A percentile compares a stretch with the other conserved stretches of the same genome.
phyloP scores from a whole-genome alignment of 2,888 invertebrate genomes.

The Sinhomidia bicolor region DNA sequence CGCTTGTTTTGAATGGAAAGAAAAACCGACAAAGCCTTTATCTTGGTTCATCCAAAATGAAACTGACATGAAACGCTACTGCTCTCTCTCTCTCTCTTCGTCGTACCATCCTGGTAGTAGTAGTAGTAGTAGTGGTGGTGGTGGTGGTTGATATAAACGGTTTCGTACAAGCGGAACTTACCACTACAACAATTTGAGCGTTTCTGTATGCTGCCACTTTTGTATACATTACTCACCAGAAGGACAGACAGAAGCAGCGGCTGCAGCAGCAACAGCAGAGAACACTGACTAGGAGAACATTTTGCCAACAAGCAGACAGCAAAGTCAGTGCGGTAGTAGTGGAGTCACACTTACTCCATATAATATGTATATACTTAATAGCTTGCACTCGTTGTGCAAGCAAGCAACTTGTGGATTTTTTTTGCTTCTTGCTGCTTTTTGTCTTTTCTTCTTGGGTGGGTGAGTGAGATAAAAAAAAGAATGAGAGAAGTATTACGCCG shows the following conservation, averaged over 20 bases:
- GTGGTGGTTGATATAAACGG: constrained; percentile 4
- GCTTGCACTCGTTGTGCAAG: neutral
- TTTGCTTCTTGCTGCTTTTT: neutral
- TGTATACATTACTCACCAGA: neutral
- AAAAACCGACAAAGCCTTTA: constrained; percentile 66
- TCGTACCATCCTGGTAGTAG: constrained; percentile 57
- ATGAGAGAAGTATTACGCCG: neutral
- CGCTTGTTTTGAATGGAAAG: constrained; percentile 2
- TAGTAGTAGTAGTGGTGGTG: no score
- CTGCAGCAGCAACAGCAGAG: neutral
- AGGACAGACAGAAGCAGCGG: neutral
- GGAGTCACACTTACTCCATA: neutral
- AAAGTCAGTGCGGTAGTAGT: neutral
- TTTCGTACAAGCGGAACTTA: neutral
- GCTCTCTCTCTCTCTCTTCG: neutral
- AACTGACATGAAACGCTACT: constrained; percentile 57
- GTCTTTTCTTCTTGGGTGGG: neutral
- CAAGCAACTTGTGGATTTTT: constrained; percentile 66
- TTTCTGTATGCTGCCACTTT: neutral
- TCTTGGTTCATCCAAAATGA: constrained; percentile 64
- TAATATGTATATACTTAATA: neutral
- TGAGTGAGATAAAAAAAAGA: neutral
- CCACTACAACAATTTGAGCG: neutral
- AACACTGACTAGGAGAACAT: neutral
- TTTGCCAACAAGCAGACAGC: neutral